Evolutionary conservation across 2,797 vertebrate genomes (phyloP).

Genomic region (Anabas testudineus): DNA sequence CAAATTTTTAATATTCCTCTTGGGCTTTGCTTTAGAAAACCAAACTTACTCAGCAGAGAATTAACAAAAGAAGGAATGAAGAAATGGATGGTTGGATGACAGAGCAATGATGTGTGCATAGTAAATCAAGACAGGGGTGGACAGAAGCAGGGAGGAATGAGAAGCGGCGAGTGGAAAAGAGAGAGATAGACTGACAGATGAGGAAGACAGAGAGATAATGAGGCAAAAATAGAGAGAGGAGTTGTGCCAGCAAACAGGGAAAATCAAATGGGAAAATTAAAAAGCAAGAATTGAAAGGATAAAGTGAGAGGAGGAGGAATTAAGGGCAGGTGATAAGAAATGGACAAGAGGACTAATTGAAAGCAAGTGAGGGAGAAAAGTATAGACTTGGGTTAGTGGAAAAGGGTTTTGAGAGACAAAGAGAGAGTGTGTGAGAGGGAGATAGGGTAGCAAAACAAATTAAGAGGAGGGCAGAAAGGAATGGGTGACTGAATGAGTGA

Average conservation of each 20-base stretch:
- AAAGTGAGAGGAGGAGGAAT: conserved; percentile 51
- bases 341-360: conserved; percentile 72
- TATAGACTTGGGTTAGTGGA: conserved; percentile 49
- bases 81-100: conserved; percentile 48
- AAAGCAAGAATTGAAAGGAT: conserved; percentile 60
- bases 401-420: conserved; percentile 63
- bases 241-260: conserved; percentile 52
- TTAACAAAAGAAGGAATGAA: conserved; percentile 46
- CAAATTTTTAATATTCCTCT: conserved; percentile 24
- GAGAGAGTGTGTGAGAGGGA: conserved; percentile 49
- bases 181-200: conserved; percentile 53
- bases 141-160: conserved; percentile 46
- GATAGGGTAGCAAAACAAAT: conserved; percentile 70
- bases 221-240: conserved; percentile 45
- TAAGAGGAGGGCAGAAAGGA: conserved; percentile 55
- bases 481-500: conserved; percentile 50
- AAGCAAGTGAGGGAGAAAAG: conserved; percentile 72
- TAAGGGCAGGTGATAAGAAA: conserved; percentile 69
- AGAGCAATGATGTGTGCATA: conserved; percentile 43
- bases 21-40: conserved; percentile 47
- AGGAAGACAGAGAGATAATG: conserved; percentile 55
- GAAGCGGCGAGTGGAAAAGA: conserved; percentile 28
- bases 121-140: conserved; percentile 53
- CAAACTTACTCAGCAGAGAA: conserved; percentile 49
- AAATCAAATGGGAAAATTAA: conserved; percentile 59